These are phyloP conservation scores for Zaprionus lineosus DNA, from an alignment of 2,888 invertebrate genomes.

Conservation along the genomic window DNA sequence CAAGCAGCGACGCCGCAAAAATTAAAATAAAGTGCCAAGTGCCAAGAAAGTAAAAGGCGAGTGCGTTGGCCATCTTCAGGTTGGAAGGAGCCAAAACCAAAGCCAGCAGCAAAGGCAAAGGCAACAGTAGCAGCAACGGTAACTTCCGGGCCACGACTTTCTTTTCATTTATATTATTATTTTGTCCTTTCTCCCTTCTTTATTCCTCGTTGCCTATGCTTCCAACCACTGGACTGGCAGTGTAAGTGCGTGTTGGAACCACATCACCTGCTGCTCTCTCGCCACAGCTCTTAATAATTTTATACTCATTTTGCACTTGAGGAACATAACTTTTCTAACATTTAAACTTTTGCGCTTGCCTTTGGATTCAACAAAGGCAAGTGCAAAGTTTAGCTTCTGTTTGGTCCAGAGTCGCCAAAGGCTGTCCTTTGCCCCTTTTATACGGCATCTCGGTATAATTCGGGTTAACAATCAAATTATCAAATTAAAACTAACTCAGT, in stretches of 20 bases:
- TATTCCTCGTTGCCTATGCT: too few species aligned
- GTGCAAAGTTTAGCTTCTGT: slow-evolving; percentile 67
- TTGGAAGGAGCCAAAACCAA: slow-evolving; percentile 48
- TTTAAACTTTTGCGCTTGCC: slow-evolving; percentile 55
- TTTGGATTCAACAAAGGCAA: slow-evolving; percentile 51
- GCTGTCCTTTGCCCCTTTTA: slow-evolving; percentile 39
- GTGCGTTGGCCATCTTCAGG: slow-evolving; percentile 63
- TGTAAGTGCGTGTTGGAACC: slow-evolving; percentile 46
- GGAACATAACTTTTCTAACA: slow-evolving; percentile 39
- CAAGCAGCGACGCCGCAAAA: slow-evolving; percentile 47
- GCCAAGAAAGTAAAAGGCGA: slow-evolving; percentile 71
- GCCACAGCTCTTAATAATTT: slow-evolving; percentile 63
- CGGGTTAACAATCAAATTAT: slow-evolving; percentile 67
- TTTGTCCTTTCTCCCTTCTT: slow-evolving; percentile 4
- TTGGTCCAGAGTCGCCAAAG: slow-evolving; percentile 56
- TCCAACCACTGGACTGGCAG: too few species aligned
- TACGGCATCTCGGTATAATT: slow-evolving; percentile 41
- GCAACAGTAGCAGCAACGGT: slow-evolving; percentile 39
- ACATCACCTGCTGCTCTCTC: slow-evolving; percentile 3
- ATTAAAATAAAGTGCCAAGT: slow-evolving; percentile 77
- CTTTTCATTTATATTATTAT: neutral
- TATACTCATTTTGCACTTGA: slow-evolving; percentile 74
- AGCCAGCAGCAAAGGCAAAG: slow-evolving; percentile 10
- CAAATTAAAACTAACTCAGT: too few species aligned
- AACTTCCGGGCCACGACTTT: slow-evolving; percentile 54